Percentiles rank a stretch among this genome's conserved stretches.
These are phyloP conservation scores for Plectus sambesii DNA, from an alignment of 1,140 invertebrate genomes.

Conservation along the genomic window DNA sequence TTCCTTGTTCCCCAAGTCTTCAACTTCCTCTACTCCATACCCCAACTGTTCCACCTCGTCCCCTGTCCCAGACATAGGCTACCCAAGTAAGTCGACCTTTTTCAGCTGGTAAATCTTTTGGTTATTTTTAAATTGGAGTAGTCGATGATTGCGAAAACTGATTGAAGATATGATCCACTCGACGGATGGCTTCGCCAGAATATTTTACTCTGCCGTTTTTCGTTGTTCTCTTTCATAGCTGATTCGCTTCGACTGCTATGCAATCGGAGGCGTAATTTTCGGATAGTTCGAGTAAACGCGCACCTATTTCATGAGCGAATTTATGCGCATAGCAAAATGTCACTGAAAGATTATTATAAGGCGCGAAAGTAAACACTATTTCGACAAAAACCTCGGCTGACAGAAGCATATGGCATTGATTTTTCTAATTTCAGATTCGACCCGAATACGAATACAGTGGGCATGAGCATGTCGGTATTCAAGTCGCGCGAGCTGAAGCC, in stretches of 20 bases:
- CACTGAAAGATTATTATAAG: no score
- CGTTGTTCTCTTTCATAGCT: no score
- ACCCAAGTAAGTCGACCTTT: no score
- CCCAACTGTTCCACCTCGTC: conserved; percentile 86
- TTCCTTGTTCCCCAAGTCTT: conserved; percentile 92
- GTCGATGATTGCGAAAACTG: neutral
- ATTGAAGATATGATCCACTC: conserved; percentile 15
- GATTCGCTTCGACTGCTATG: no score
- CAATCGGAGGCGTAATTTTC: no score
- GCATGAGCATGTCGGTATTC: conserved; percentile 65
- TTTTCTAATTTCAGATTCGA: conserved; percentile 56
- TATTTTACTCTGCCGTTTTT: no score
- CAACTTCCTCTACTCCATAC: conserved; percentile 89
- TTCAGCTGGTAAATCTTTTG: conserved; percentile 40
- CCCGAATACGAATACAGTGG: conserved; percentile 60
- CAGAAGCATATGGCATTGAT: conserved; percentile 10
- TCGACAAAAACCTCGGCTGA: no score
- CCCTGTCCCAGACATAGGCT: conserved; percentile 92
- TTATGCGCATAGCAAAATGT: no score
- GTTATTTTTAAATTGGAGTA: conserved; percentile 4
- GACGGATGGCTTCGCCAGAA: no score
- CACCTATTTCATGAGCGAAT: no score
- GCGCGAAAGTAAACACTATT: no score
- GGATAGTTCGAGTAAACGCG: no score
- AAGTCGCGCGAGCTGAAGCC: conserved; percentile 57